phyloP scores from a whole-genome alignment of 64 coral and sea anemone genomes.

The Trachythela sp. region DNA sequence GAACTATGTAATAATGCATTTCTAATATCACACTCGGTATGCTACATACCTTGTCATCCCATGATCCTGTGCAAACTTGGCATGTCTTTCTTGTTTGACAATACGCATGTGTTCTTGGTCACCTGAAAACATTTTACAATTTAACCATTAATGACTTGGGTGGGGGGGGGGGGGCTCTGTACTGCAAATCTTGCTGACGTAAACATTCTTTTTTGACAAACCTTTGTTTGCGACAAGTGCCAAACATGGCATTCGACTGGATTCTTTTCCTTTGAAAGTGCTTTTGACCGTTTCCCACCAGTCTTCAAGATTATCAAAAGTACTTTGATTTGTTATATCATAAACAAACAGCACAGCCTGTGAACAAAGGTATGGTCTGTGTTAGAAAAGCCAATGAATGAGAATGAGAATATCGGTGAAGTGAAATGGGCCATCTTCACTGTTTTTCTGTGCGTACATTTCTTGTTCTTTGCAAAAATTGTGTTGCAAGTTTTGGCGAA shows the following conservation, averaged over 20 bases:
- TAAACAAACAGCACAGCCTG: constrained; percentile 87
- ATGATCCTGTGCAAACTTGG: constrained; percentile 89
- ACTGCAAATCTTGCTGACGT: too few relatives aligned
- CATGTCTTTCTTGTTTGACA: constrained; percentile 79
- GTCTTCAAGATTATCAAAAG: constrained; percentile 99
- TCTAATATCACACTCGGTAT: too few relatives aligned
- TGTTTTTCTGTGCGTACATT: too few relatives aligned
- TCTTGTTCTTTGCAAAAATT: too few relatives aligned
- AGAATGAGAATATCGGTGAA: background rate
- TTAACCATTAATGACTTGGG: too few relatives aligned
- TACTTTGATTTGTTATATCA: constrained; percentile 94
- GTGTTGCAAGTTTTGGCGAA: too few relatives aligned
- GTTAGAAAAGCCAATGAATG: background rate
- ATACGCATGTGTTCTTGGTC: constrained; percentile 88
- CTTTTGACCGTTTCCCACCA: constrained; percentile 87
- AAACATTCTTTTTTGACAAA: background rate
- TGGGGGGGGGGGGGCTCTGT: too few relatives aligned
- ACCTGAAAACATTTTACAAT: constrained; percentile 38
- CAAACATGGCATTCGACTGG: constrained; percentile 51
- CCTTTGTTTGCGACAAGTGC: constrained; percentile 96
- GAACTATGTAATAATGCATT: too few relatives aligned
- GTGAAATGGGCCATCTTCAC: too few relatives aligned
- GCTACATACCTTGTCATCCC: constrained; percentile 72
- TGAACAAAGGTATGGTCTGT: background rate
- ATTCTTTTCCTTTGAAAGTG: constrained; percentile 64